Evolutionary conservation across 1,140 invertebrate genomes (phyloP), one percentile per base, ranked within the genome.

Genomic region (Coelopa frigida): DNA sequence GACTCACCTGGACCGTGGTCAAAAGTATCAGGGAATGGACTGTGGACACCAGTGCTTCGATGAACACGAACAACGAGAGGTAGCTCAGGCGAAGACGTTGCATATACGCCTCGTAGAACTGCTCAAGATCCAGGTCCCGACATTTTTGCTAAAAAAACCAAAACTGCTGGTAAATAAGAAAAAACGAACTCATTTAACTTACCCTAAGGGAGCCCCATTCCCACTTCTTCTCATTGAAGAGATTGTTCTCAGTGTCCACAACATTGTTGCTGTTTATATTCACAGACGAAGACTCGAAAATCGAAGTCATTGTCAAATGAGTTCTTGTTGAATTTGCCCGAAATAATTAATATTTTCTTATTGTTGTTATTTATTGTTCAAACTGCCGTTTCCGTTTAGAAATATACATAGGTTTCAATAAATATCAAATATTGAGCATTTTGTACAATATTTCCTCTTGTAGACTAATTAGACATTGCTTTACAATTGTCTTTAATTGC

Each of bases 11-110:
- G 36, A 72, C 73, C 42, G 63, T 63, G 8, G 67, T 45, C 46
- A 80, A 57, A 23, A 87, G 67, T 31, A 81, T 49, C 22, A 76
- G 50, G 24, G 82, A 76, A 57, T 87, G 82, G 1, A 72, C 70
- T 5, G 77, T 59, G 39, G 79, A 79, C 26, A 87, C 75, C 15
- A 79, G 52, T 48, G 81, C 61, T 56, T 87, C 78, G 20, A 88
- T 67, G 3, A 85, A 72, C 26, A 88, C 73, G 59, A 84, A 87
- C 32, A 87, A 76, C 38, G 84, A 82, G 23, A 89, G 78, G 53
- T 87, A 83, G 40, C 82, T 82, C 65, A 85, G 80, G 54, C 85
- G 81, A 44, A 89, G 69, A 54, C 84, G 80, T 43, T 82, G 78
- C 48, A 83, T 83, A 59, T 89, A 89, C 42, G 78, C 74, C 48